Conservation (phyloP, 2,888 invertebrate species). For the Auanema sp. region DNA sequence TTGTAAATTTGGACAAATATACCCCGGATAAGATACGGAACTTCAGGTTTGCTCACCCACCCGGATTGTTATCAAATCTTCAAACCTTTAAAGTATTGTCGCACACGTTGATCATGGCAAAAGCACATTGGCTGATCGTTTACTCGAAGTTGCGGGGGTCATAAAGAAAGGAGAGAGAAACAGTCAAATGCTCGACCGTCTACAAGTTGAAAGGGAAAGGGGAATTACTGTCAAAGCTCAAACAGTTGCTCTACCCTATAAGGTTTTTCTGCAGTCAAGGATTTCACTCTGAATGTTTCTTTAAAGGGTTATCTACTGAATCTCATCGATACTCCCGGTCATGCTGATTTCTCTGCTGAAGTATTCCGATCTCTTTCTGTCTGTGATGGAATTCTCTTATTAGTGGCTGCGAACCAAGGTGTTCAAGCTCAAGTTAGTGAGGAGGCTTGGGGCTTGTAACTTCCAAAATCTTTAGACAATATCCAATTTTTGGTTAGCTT, state of each 20-base stretch:
- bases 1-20: constrained; percentile 26
- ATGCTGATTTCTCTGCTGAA: constrained; percentile 81
- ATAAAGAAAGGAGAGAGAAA: constrained; percentile 37
- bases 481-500: constrained; percentile 90
- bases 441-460: neutral
- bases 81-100: constrained; percentile 75
- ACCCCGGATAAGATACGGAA: constrained; percentile 74
- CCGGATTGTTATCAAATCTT: neutral
- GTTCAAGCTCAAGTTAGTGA: constrained; percentile 56
- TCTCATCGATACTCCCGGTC: constrained; percentile 93
- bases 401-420: constrained; percentile 87
- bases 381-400: constrained; percentile 88
- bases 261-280: constrained; percentile 64
- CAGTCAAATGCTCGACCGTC: constrained; percentile 33
- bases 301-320: constrained; percentile 71
- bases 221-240: constrained; percentile 99
- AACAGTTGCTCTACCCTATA: constrained; percentile 80
- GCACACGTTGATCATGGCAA: constrained; percentile 99
- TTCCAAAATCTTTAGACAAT: constrained; percentile 76
- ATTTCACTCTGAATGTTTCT: constrained; percentile 4
- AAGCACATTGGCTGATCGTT: constrained; percentile 89
- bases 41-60: constrained; percentile 68
- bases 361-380: constrained; percentile 86
- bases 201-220: constrained; percentile 84
- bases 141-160: constrained; percentile 84